Evolutionary conservation across 2,113 vertebrate species (phyloP).

Genomic region (Apaloderma vittatum): DNA sequence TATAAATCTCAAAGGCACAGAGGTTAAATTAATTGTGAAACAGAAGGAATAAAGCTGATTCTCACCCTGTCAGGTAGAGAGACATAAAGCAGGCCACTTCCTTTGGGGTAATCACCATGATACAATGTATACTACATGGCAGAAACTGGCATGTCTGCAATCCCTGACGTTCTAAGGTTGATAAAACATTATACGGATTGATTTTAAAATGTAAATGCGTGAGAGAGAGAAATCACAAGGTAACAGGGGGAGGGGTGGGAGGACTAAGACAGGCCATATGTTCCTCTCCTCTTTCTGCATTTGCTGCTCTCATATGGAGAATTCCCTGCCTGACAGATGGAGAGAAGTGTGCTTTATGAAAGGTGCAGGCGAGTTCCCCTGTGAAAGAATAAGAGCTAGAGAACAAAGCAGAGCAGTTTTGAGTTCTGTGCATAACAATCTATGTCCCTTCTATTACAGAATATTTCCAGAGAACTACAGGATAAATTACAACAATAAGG

Average conservation of each 20-base stretch:
- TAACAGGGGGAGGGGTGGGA: not conserved
- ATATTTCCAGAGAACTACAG: slow-evolving; percentile 26
- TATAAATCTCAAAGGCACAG: not conserved
- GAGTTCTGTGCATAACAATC: slow-evolving; percentile 35
- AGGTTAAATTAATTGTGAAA: slow-evolving; percentile 23
- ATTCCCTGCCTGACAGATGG: slow-evolving; percentile 52
- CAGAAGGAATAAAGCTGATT: not conserved
- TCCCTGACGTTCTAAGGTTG: not conserved
- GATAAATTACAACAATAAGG: not conserved
- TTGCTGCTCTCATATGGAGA: slow-evolving; percentile 16
- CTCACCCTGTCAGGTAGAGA: not conserved
- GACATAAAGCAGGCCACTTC: not conserved
- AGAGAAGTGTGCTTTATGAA: slow-evolving; percentile 26
- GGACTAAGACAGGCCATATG: not conserved
- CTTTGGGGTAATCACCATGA: not conserved
- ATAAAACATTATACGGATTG: not conserved
- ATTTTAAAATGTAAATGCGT: slow-evolving; percentile 28
- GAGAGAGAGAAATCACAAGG: slow-evolving; percentile 17
- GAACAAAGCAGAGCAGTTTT: slow-evolving; percentile 50
- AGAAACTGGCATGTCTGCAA: not conserved
- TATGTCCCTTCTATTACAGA: not conserved
- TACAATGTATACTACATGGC: not conserved
- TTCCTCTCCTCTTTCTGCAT: slow-evolving; percentile 11
- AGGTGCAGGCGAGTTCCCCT: slow-evolving; percentile 14
- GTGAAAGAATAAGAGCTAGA: not conserved